Evolutionary conservation across 2,797 vertebrate species (phyloP).

Genomic region (Tympanoctomys barrerae): DNA sequence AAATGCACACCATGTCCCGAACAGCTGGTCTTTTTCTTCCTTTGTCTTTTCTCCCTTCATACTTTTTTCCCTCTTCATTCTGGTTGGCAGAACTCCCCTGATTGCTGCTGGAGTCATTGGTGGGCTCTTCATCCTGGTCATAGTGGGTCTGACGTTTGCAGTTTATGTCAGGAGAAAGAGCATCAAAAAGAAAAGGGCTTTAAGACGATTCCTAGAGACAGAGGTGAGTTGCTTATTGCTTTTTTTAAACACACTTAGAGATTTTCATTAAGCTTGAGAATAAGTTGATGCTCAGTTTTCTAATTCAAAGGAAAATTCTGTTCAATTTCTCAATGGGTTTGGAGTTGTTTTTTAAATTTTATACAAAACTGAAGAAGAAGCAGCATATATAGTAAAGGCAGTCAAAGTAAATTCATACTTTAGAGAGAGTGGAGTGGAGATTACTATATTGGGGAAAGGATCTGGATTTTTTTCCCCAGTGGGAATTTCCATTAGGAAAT

Average conservation of each 20-base stretch:
- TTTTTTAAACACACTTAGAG: neutral
- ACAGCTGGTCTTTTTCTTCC: neutral
- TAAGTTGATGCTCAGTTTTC: neutral
- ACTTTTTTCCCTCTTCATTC: slow-evolving; percentile 67
- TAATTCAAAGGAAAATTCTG: slow-evolving; percentile 7
- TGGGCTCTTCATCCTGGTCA: slow-evolving; percentile 96
- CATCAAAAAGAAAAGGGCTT: slow-evolving; percentile 98
- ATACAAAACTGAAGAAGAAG: neutral
- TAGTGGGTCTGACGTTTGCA: slow-evolving; percentile 94
- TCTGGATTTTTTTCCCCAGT: neutral
- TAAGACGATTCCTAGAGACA: slow-evolving; percentile 96
- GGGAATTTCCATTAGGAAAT: neutral
- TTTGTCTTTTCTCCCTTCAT: slow-evolving; percentile 45
- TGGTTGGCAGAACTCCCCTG: slow-evolving; percentile 94
- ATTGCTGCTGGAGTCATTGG: slow-evolving; percentile 97
- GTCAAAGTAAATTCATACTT: neutral
- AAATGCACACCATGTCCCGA: neutral
- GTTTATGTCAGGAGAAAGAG: slow-evolving; percentile 96
- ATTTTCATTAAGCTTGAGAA: neutral
- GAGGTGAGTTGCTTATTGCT: slow-evolving; percentile 90
- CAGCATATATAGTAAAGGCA: neutral
- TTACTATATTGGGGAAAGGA: neutral
- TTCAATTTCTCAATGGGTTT: neutral
- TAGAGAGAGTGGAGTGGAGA: neutral
- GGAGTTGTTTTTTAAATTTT: neutral